These are phyloP conservation scores for Phenganax marumi DNA, from an alignment of 92 coral and sea anemone genomes.

Conservation along the genomic window DNA sequence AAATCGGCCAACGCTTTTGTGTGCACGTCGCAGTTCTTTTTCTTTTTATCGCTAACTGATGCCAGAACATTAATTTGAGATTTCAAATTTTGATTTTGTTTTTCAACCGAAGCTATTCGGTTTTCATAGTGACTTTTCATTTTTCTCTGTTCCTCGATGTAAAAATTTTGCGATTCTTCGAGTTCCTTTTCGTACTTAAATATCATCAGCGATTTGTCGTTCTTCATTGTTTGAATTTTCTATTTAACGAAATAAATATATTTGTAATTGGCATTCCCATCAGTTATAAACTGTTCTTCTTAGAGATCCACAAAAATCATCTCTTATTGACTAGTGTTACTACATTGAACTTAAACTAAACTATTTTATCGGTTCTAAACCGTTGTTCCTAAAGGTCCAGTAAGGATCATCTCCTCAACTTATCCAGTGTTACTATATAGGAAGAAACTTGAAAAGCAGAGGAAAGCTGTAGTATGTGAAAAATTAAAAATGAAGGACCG, in stretches of 20 bases:
- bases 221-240: slow-evolving; percentile 52
- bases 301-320: too few species aligned
- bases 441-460: too few species aligned
- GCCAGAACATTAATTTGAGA: slow-evolving; percentile 26
- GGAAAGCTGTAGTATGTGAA: too few species aligned
- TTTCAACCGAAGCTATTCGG: slow-evolving; percentile 63
- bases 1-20: slow-evolving; percentile 38
- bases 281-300: too few species aligned
- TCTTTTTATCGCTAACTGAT: slow-evolving; percentile 32
- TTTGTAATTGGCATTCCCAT: too few species aligned
- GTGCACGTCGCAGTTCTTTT: slow-evolving; percentile 37
- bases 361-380: too few species aligned
- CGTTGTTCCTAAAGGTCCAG: too few species aligned
- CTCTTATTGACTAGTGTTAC: too few species aligned
- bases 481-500: too few species aligned
- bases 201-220: slow-evolving; percentile 52
- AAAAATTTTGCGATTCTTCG: slow-evolving; percentile 63
- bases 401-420: too few species aligned
- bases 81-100: slow-evolving; percentile 34
- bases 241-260: background rate
- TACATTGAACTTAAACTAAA: too few species aligned
- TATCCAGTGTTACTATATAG: too few species aligned
- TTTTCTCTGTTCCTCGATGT: slow-evolving; percentile 54
- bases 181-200: slow-evolving; percentile 63
- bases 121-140: slow-evolving; percentile 50